Evolutionary conservation across 2,113 vertebrate species (phyloP), one percentile per base, ranked within the genome.

Genomic region (Hoplias malabaricus): DNA sequence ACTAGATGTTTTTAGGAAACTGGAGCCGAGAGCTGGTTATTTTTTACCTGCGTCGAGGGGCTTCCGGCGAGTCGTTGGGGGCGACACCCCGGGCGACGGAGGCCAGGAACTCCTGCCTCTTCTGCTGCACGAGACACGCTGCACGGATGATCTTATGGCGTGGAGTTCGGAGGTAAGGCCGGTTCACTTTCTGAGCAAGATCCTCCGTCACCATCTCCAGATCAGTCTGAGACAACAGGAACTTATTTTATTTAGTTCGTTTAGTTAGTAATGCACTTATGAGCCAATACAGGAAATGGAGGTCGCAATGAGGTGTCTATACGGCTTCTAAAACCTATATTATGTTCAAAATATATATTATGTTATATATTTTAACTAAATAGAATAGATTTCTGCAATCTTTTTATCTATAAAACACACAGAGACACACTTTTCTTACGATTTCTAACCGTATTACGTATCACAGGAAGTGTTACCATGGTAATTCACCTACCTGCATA

Each of bases 181-280:
- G 93, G 88, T 99, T 99, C 38, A 99, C 98, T 89, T 99, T 99
- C 86, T 99, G 98, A 46, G 98, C 98, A 66, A 99, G 94, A 86
- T 99, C 98, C 85, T 99, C 98, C 4, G 96, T 98, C 78, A 99
- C 97, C 95, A 99, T 99, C 91, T 99, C 98, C 81, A 99, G 89
- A 88, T 99, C 98, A 46, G 97, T 99, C 98, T 99, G 88, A 72
- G 59, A 29, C 29, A 1, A 77, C 43, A 42, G 21, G 27, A 34
- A 27, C 9, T 53, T 31, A 9, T 2, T 1, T 42, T 57, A 23
- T 75, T 14, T 1, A 38, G n/a, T n/a, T n/a, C n/a, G n/a, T n/a
- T n/a, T n/a, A n/a, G n/a, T n/a, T n/a, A n/a, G n/a, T n/a, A n/a
- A n/a, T n/a, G n/a, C n/a, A n/a, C n/a, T n/a, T n/a, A n/a, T n/a